Base-by-base conservation (phyloP, 1,140 invertebrate species). In the Zaprionus capensis region DNA sequence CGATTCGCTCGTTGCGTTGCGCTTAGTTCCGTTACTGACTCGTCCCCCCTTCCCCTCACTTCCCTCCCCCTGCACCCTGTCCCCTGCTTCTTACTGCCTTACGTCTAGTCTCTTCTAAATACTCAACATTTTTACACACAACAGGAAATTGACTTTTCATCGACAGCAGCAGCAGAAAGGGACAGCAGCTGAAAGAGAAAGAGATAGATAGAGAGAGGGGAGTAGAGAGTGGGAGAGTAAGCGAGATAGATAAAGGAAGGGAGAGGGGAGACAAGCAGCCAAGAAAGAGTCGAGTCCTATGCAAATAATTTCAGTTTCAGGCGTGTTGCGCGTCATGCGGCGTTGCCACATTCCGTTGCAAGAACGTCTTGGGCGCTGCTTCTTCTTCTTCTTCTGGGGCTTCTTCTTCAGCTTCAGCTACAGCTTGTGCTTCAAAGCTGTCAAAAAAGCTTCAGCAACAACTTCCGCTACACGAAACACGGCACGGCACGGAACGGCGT, bases 81-180 rank as follows among this genome's bases (percentile, higher is more conserved):
- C 46, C 20, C 1, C 1, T 49, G 15, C 20, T 11, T 1, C 46
- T 20, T 17, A 11, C 7, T 46, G n/a, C 41, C 41, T 17, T 71
- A 36, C 41, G 62, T 51, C 55, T 65, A 36, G 63, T 53, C 59
- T 49, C 69, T 62, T 56, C 58, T 63, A 57, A 67, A 72, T 75
- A 38, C 44, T 63, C 24, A 83, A 81, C 84, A 87, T 88, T 88
- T 84, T 87, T 83, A 65, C 70, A 59, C 68, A 84, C 69, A 88
- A 88, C 84, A 88, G 84, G 84, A 88, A 88, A 88, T 88, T 88
- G 84, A 88, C 67, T 90, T 88, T 81, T 76, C 85, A 88, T 88
- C 76, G 84, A 84, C 84, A 88, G 78, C 62, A 70, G 59, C 65
- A 63, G 22, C 61, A 46, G 31, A 41, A 58, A 28, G 66, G 31